These are phyloP conservation scores for Drosophila tsacasi DNA, from an alignment of 1,140 invertebrate genomes.

Conservation along the genomic window DNA sequence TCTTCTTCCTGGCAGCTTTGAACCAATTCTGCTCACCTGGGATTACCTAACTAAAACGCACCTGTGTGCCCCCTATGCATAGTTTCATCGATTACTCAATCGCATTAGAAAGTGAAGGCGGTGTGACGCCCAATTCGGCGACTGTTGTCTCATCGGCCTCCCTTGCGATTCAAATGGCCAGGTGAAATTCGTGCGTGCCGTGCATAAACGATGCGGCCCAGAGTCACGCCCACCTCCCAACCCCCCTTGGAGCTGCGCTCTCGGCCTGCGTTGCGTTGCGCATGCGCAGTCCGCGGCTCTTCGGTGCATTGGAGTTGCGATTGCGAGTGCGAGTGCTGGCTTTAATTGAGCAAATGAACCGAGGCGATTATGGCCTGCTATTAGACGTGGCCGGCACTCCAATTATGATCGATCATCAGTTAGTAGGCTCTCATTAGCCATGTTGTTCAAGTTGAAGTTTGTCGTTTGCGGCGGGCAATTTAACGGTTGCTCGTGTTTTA, in stretches of 20 bases:
- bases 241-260: not conserved
- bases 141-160: slow-evolving; percentile 46
- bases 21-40: slow-evolving; percentile 5
- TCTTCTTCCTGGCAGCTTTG: not conserved
- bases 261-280: slow-evolving; percentile 45
- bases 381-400: slow-evolving; percentile 53
- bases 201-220: slow-evolving; percentile 60
- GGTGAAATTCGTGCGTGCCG: slow-evolving; percentile 72
- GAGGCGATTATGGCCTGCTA: slow-evolving; percentile 48
- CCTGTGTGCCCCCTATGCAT: slow-evolving; percentile 21
- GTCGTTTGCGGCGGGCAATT: slow-evolving; percentile 41
- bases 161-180: slow-evolving; percentile 76
- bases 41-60: slow-evolving; percentile 16
- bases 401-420: slow-evolving; percentile 54
- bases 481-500: slow-evolving; percentile 29
- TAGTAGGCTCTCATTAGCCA: slow-evolving; percentile 46
- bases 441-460: slow-evolving; percentile 76
- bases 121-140: slow-evolving; percentile 61
- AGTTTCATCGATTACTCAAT: slow-evolving; percentile 60
- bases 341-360: slow-evolving; percentile 62
- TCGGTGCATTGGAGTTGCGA: slow-evolving; percentile 44
- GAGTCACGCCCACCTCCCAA: slow-evolving; percentile 17
- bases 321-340: slow-evolving; percentile 22
- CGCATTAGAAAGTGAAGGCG: slow-evolving; percentile 73
- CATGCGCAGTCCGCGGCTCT: slow-evolving; percentile 46